Base-by-base conservation (phyloP, 2,113 vertebrate species). In the Cynocephalus volans region DNA sequence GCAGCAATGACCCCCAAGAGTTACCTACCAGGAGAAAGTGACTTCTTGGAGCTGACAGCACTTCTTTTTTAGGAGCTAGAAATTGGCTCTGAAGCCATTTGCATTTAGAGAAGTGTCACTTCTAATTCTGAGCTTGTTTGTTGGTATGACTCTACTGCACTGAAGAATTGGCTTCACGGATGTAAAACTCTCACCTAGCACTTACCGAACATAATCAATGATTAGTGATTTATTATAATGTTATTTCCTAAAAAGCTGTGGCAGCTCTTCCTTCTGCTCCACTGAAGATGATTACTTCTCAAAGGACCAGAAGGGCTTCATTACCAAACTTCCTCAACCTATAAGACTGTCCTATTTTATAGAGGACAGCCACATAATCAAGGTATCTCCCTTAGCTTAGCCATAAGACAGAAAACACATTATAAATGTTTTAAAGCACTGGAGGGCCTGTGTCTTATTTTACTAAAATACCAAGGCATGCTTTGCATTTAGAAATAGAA, bases 21-120 rank as follows among this genome's bases (percentile, higher is more conserved):
- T 56, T 26, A 92, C 62, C 65, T 65, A 15, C 79, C 67, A 92
- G n/a, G 28, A 52, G 19, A 77, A 6, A 87, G 69, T 50, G 69
- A 88, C 67, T 76, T 83, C 92, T 70, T n/a, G 52, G 48, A 82
- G 6, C 70, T 33, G 81, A 48, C 64, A 56, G 69, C n/a, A 36
- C 48, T 50, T 65, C 62, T 64, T 64, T 76, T 69, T 56, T 13
- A n/a, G 54, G 18, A 84, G 50, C 54, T 75, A 13, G 73, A 50
- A 90, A 94, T 82, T 64, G 87, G 6, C 26, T 97, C 65, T 23
- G 7, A 89, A 60, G 19, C 8, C 26, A 83, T 56, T 70, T 52
- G 11, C 58, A 28, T 87, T 67, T 70, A 93, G 94, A 97, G 54
- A 94, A 82, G 21, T 48, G 28, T 33, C 52, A 18, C 62, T 90